These are phyloP conservation scores for Andrena bicolor DNA, from an alignment of 2,888 invertebrate species.

Conservation along the genomic window DNA sequence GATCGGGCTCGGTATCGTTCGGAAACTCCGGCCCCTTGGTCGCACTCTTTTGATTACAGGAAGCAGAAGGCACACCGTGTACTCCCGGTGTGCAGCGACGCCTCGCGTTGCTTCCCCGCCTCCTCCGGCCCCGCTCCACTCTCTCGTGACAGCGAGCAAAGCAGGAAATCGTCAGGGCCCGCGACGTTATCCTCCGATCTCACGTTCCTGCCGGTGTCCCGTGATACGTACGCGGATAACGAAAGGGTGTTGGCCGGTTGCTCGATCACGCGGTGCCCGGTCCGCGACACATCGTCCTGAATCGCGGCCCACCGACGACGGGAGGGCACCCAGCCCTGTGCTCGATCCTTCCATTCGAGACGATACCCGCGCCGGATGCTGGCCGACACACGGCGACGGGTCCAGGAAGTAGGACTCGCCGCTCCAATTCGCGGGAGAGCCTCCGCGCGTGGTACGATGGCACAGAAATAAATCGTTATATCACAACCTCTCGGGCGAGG, in stretches of 20 bases:
- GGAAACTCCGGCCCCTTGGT: constrained; percentile 49
- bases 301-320: background rate
- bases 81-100: constrained; percentile 22
- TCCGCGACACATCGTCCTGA: constrained; percentile 3
- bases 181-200: constrained; percentile 21
- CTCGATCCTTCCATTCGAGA: background rate
- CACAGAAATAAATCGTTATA: constrained; percentile 70
- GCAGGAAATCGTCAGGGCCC: background rate
- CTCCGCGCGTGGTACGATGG: constrained; percentile 63
- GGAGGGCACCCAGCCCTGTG: background rate
- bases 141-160: background rate
- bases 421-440: constrained; percentile 34
- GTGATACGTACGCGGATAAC: constrained; percentile 9
- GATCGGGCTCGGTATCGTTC: constrained; percentile 52
- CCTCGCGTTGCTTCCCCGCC: background rate
- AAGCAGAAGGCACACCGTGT: constrained; percentile 43
- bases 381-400: constrained; percentile 34
- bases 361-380: background rate
- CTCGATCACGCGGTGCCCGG: background rate
- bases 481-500: constrained; percentile 74
- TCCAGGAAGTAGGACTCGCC: constrained; percentile 31
- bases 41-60: constrained; percentile 65
- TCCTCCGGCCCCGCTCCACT: background rate
- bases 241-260: background rate
- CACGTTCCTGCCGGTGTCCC: constrained; percentile 34